phyloP scores from a whole-genome alignment of 2,888 invertebrate species.

The Mimachlamys varia region DNA sequence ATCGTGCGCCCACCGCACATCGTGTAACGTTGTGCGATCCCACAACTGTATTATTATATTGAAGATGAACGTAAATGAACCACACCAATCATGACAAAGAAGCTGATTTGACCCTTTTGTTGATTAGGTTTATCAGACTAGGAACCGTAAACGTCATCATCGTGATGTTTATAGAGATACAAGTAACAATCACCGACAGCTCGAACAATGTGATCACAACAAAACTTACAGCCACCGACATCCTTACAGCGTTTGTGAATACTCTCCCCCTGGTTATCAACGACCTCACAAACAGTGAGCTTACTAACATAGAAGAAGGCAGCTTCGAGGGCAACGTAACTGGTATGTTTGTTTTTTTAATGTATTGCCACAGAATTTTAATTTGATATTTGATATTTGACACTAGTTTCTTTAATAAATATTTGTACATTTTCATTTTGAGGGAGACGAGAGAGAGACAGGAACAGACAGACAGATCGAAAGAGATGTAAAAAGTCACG shows the following conservation, averaged over 20 bases:
- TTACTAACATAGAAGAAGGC: background rate
- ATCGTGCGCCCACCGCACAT: no score
- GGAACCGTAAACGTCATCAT: background rate
- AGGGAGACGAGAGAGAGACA: no score
- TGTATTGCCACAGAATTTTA: no score
- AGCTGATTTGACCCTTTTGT: background rate
- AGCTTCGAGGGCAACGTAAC: background rate
- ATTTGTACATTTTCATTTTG: no score
- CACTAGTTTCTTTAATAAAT: no score
- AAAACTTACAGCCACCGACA: background rate
- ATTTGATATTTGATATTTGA: no score
- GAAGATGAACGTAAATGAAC: no score
- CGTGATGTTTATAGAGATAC: background rate
- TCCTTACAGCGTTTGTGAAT: background rate
- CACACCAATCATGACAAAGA: no score
- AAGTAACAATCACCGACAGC: background rate
- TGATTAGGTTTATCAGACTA: background rate
- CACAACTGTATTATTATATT: no score
- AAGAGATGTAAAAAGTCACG: no score
- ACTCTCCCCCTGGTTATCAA: background rate
- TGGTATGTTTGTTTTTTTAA: background rate
- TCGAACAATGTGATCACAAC: background rate
- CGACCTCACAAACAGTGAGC: background rate
- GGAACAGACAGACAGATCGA: no score
- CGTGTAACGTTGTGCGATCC: no score